Percentiles rank a stretch among this genome's conserved stretches.
Conservation (phyloP, 2,797 vertebrate genomes). For the Tokudaia muenninki region DNA sequence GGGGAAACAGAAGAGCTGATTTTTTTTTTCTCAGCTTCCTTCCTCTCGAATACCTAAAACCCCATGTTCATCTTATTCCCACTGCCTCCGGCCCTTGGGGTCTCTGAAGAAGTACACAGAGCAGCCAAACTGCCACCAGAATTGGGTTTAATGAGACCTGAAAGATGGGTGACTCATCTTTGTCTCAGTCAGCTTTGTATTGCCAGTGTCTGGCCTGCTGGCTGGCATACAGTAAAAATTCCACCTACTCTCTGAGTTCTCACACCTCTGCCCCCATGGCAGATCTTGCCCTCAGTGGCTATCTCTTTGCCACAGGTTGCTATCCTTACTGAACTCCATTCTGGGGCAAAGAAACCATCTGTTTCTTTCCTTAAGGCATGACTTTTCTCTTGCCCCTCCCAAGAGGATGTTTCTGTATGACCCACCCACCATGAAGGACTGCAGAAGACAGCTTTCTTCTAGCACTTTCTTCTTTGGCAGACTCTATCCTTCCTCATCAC, state of each 20-base stretch:
- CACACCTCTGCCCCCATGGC: not conserved
- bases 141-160: not conserved
- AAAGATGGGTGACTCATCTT: conserved; percentile 59
- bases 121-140: not conserved
- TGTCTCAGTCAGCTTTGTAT: conserved; percentile 30
- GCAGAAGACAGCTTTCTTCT: conserved; percentile 23
- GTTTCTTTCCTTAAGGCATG: not conserved
- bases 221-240: not conserved
- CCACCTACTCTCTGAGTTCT: not conserved
- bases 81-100: not conserved
- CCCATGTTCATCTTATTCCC: not conserved
- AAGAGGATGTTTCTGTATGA: not conserved
- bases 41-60: not conserved
- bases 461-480: not conserved
- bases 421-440: not conserved
- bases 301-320: not conserved
- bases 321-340: conserved; percentile 12
- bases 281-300: not conserved
- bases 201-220: conserved; percentile 24
- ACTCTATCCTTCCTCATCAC: not conserved
- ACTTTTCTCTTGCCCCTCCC: conserved; percentile 27
- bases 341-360: not conserved
- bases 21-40: not conserved
- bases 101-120: conserved; percentile 1
- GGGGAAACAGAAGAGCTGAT: not conserved